Percentiles rank a stretch among this genome's conserved stretches.
Conservation (phyloP, 2,113 vertebrate species). For the Rhabdomys dilectus region DNA sequence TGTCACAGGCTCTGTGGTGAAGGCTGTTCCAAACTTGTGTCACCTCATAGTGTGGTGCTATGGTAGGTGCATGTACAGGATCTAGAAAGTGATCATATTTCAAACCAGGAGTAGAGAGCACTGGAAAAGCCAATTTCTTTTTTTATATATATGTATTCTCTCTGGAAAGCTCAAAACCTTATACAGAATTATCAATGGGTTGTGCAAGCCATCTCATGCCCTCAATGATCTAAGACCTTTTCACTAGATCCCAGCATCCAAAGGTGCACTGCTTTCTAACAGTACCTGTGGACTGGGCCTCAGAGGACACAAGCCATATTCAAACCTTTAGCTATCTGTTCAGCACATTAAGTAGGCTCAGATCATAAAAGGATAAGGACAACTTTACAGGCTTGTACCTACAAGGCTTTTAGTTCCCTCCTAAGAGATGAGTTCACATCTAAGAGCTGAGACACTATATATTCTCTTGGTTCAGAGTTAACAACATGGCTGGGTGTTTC, state of each 20-base stretch:
- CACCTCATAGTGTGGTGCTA: neutral
- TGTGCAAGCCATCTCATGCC: neutral
- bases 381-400: neutral
- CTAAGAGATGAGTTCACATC: neutral
- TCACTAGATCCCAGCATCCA: neutral
- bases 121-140: neutral
- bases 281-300: accelerated
- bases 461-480: neutral
- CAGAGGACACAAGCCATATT: neutral
- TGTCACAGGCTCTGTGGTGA: neutral
- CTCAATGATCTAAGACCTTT: neutral
- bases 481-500: neutral
- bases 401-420: neutral
- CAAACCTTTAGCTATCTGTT: neutral
- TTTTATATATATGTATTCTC: neutral
- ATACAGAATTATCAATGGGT: neutral
- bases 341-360: neutral
- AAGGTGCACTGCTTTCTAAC: neutral
- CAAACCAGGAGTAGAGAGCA: neutral
- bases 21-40: neutral
- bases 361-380: neutral
- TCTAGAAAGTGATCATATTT: neutral
- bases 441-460: neutral
- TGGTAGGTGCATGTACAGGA: neutral
- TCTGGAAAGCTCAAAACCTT: neutral